phyloP scores from a whole-genome alignment of 2,113 vertebrate genomes.

The Menidia beryllina region DNA sequence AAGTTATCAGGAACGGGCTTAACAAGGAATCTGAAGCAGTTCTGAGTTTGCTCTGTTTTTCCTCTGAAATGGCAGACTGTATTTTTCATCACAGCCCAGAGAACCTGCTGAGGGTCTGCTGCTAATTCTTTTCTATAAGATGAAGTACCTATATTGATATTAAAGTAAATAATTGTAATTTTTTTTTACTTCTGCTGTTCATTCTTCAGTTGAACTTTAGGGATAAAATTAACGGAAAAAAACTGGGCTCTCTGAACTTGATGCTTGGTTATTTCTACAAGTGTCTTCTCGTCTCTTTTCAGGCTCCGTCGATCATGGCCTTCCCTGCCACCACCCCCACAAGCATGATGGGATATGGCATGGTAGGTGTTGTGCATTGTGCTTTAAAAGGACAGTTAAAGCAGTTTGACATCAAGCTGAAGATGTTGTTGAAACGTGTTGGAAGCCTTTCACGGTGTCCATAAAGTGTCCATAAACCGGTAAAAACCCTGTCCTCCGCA shows the following conservation, averaged over 20 bases:
- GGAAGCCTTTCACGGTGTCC: background rate
- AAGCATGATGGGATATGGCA: slow-evolving; percentile 94
- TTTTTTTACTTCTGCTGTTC: background rate
- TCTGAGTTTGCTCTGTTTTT: background rate
- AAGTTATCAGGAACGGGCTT: background rate
- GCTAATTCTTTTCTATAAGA: background rate
- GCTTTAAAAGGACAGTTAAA: background rate
- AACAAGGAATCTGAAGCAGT: background rate
- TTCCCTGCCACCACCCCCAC: slow-evolving; percentile 98
- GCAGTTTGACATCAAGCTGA: background rate
- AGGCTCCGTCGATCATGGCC: slow-evolving; percentile 95
- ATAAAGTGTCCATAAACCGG: no score
- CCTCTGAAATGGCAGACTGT: no score
- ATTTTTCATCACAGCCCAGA: background rate
- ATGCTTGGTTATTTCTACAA: background rate
- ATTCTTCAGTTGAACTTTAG: no score
- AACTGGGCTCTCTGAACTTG: no score
- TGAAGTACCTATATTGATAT: background rate
- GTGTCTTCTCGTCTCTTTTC: slow-evolving; percentile 43
- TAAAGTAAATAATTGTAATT: background rate
- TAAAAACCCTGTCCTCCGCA: background rate
- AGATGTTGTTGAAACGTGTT: slow-evolving; percentile 1
- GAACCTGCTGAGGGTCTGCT: background rate
- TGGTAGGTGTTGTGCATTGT: slow-evolving; percentile 84
- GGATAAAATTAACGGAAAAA: no score